Evolutionary conservation across 2,888 invertebrate species (phyloP).

Genomic region (Diplazon laetatorius): DNA sequence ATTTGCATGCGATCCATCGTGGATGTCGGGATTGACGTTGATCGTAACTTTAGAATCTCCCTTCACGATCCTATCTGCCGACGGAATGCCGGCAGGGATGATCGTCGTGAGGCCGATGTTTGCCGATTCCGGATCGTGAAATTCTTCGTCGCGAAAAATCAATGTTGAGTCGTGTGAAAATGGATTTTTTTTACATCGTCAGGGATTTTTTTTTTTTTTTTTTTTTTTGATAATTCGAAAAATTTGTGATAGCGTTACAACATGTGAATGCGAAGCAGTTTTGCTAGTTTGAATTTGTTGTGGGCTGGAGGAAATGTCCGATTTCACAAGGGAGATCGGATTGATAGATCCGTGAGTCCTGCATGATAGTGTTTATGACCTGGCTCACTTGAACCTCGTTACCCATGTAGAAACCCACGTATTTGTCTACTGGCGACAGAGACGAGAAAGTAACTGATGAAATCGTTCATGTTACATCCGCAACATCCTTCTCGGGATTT

Average conservation of each 20-base stretch:
- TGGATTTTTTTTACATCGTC: too few relatives aligned
- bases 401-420: slow-evolving; percentile 24
- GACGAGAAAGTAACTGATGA: slow-evolving; percentile 43
- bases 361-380: neutral
- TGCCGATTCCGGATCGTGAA: neutral
- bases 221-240: neutral
- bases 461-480: slow-evolving; percentile 32
- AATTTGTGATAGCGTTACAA: neutral
- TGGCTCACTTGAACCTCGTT: slow-evolving; percentile 22
- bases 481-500: neutral
- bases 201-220: neutral
- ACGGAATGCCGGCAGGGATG: neutral
- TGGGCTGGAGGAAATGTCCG: too few relatives aligned
- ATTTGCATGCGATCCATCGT: slow-evolving; percentile 44
- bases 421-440: slow-evolving; percentile 48
- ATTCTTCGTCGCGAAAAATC: neutral
- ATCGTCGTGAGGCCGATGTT: neutral
- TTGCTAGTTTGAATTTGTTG: neutral
- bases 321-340: too few relatives aligned
- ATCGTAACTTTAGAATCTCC: slow-evolving; percentile 34
- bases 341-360: neutral
- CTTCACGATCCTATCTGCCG: neutral
- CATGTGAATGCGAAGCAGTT: neutral
- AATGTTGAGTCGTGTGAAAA: too few relatives aligned
- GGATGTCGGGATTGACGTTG: slow-evolving; percentile 30